Base-by-base conservation (phyloP, 2,888 invertebrate species). In the Folsomia manolachei region DNA sequence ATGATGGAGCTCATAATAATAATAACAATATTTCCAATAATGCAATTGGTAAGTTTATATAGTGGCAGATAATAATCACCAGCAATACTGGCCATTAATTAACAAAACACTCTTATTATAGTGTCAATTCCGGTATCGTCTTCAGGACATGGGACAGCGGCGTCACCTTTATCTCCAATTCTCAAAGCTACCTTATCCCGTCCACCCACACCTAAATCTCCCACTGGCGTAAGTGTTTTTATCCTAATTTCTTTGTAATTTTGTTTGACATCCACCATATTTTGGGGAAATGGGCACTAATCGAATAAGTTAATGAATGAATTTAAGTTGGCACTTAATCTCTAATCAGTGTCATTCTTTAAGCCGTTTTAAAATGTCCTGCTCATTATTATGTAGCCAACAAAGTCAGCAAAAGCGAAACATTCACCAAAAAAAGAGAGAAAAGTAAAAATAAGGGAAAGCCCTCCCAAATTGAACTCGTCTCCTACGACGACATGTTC, bases 151-250 rank as follows among this genome's bases (percentile, higher is more conserved):
- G 81, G 79, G 82, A 80, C 74, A 82, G 82, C 74, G 84, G 78
- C 81, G 74, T 77, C 76, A 25, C 70, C 75, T 63, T 87, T 90
- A 39, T 92, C 92, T 62, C 91, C 92, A 11, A 93, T 93, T 83
- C 86, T 93, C 81, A 92, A 93, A 86, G 93, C 93, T 81, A 92
- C 93, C 84, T 86, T 93, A 81, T 92, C 92, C 81, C 89, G 89
- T 79, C 90, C 90, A 77, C 87, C 88, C 72, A 80, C 78, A 53
- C 73, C 78, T 27, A 80, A 80, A 67, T 75, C 72, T 66, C 75
- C 72, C 23, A 71, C 71, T 19, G 76, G 68, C 75, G 80, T 80
- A 77, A 77, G 79, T 72, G 0, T 39, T 39, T 14, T 39, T 39
- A 39, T 39, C 39, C 14, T 39, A 39, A 39, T 39, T 39, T 9